Base-by-base conservation (phyloP, 2,888 invertebrate species). In the Hofmannophila pseudospretella region DNA sequence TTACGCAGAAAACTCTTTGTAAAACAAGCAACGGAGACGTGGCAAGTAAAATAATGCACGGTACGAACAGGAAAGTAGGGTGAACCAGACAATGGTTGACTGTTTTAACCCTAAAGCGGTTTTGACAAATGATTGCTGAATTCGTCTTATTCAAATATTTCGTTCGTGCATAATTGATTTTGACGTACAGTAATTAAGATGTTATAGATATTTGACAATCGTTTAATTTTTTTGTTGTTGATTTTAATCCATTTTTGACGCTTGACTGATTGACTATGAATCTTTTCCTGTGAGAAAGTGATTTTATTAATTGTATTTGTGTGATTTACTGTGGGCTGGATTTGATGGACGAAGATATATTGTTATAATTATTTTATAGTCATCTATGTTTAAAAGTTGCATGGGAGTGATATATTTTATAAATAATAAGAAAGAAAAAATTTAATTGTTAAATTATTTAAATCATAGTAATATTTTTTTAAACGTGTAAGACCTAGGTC, bases 91-190 rank as follows among this genome's bases (percentile, higher is more conserved):
- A 48, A 49, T 46, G 36, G 41, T 30, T 22, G 43, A 39, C 43
- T 46, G 42, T 41, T 43, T 47, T 49, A 51, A 47, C 62, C 65
- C 58, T 47, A 41, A 59, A 55, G 66, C 57, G 54, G 63, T 43
- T 67, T 59, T 65, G 69, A 75, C 54, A 67, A 71, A 76, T 70
- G 73, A 73, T 67, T 58, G 46, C 27, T 37, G 44, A 48, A 77
- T 79, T 60, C 51, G 51, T 82, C 79, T 79, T 79, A 82, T 80
- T 84, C 79, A 81, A 74, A 72, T 66, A 67, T 53, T 49, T 43
- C 46, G 47, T 58, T 58, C 58, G 61, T 71, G 76, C 66, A 74
- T 79, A 84, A 85, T 82, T 73, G 78, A 71, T 69, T 79, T 73
- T 69, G 86, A 82, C 81, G 55, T 66, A 44, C 31, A 42, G 58